Evolutionary conservation across 2,888 invertebrate species (phyloP).

Genomic region (Amphipyra berbera): DNA sequence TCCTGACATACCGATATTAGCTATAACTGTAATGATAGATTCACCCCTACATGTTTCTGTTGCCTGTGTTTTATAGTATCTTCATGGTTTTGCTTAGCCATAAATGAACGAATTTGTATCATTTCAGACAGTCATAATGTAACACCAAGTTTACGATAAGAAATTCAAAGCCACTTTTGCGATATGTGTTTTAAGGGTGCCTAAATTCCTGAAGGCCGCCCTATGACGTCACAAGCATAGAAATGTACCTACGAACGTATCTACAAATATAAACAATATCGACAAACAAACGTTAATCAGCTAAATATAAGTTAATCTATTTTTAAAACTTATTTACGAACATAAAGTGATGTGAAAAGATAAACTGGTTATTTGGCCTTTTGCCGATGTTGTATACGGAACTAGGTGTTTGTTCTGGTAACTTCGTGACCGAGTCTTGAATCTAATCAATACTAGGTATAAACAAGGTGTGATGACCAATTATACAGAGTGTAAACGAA

Average conservation of each 20-base stretch:
- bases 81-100: too few relatives aligned
- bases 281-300: constrained; percentile 1
- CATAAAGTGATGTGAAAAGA: not conserved
- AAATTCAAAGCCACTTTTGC: not conserved
- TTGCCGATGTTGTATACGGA: not conserved
- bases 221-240: constrained; percentile 36
- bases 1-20: too few relatives aligned
- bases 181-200: not conserved
- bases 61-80: too few relatives aligned
- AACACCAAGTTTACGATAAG: too few relatives aligned
- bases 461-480: not conserved
- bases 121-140: too few relatives aligned
- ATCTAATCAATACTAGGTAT: too few relatives aligned
- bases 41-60: too few relatives aligned
- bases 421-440: not conserved
- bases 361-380: constrained; percentile 1
- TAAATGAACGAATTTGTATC: too few relatives aligned
- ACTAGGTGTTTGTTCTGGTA: not conserved
- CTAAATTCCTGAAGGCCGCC: not conserved
- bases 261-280: constrained; percentile 16
- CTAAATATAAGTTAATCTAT: constrained; percentile 10
- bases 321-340: constrained; percentile 22
- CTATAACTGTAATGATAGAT: too few relatives aligned
- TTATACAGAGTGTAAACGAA: too few relatives aligned
- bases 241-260: constrained; percentile 27